These are phyloP conservation scores for Choreutis nemorana DNA, from an alignment of 2,888 invertebrate genomes.

Conservation along the genomic window DNA sequence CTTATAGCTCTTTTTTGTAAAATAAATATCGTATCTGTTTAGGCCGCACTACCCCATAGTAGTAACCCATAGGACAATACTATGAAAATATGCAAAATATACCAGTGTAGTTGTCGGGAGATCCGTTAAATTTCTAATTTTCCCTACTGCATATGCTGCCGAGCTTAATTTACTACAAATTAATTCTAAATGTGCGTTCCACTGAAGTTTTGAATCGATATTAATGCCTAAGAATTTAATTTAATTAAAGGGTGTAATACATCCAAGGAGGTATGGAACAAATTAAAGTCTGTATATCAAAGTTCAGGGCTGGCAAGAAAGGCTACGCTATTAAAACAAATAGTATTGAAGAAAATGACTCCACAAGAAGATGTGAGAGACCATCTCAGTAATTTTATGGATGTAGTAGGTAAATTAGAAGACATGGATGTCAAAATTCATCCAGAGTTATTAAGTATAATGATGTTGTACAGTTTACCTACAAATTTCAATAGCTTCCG, in stretches of 20 bases:
- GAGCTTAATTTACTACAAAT: no score
- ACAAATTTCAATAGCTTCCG: conserved; percentile 22
- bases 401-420: conserved; percentile 23
- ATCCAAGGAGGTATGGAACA: conserved; percentile 26
- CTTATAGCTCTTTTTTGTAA: no score
- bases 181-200: no score
- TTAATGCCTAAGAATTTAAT: no score
- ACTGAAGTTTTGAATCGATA: no score
- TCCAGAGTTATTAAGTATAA: conserved; percentile 20
- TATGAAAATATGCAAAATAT: no score
- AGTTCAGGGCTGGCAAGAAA: conserved; percentile 32
- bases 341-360: conserved; percentile 23
- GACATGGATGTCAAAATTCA: conserved; percentile 23
- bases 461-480: conserved; percentile 24
- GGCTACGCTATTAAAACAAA: conserved; percentile 28
- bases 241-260: conserved; percentile 17
- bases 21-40: no score
- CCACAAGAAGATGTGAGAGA: conserved; percentile 22
- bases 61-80: no score
- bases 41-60: no score
- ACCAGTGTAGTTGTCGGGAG: no score
- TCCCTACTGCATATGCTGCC: no score
- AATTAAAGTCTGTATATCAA: conserved; percentile 23
- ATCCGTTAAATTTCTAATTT: no score
- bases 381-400: conserved; percentile 25